Evolutionary conservation across 2,797 vertebrate genomes (phyloP), one percentile per base, ranked within the genome.

Genomic region (Hafferia zeledoni): DNA sequence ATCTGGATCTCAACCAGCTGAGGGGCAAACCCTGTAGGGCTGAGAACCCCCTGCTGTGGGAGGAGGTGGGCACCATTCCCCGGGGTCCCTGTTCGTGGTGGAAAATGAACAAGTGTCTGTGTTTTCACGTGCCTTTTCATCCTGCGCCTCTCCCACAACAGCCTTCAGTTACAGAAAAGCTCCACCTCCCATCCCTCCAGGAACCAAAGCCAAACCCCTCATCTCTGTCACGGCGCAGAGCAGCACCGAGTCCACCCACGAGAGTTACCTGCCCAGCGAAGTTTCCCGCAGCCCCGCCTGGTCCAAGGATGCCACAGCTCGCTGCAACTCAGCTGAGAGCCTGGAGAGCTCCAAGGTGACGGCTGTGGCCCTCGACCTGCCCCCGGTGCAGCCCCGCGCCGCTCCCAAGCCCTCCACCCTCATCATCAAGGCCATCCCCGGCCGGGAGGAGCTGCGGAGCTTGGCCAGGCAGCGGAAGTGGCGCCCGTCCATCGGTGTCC

Each of bases 121-220:
- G 91, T 89, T 96, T 94, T 90, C 88, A 94, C 82, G 12, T 76
- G 80, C 94, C 83, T 93, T 96, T 94, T 94, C 90, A 78, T 87
- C 90, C 74, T 71, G 75, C 52, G 20, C 93, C 87, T 88, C 63
- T 91, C 90, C 65, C 82, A 78, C 87, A 39, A 87, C 98, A 99
- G 99, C 99, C 97, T 99, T 99, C 98, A 99, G 98, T 96, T 99
- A 99, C 97, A 98, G 99, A 97, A 99, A 99, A 98, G 99, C 98
- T 96, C 99, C 98, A 93, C 99, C 99, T 96, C 99, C 99, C 64
- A 99, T 99, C 93, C 99, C 99, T 63, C 98, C 99, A 97, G 98
- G 98, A 95, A 99, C 99, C 98, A 99, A 99, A 98, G 99, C 99
- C 98, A 99, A 99, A 97, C 99, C 99, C 96, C 98, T 99, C 89